Evolutionary conservation across 1,140 invertebrate genomes (phyloP).

Genomic region (Saccostrea echinata): DNA sequence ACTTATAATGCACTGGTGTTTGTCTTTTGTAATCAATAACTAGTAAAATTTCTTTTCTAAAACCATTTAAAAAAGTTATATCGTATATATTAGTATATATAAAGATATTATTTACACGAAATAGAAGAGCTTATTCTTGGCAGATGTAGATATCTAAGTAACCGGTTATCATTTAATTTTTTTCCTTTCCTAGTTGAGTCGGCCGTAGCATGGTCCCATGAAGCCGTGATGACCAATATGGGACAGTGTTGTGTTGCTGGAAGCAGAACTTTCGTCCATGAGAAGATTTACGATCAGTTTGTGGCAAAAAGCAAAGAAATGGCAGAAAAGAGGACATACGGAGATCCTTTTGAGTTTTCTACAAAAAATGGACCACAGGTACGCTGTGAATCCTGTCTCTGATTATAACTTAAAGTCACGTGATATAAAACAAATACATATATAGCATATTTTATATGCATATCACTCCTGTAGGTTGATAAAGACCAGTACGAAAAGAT

Average conservation of each 20-base stretch:
- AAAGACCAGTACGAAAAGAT: slow-evolving; percentile 92
- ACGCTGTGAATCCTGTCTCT: neutral
- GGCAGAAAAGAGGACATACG: slow-evolving; percentile 87
- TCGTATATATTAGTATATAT: no score
- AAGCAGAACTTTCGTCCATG: slow-evolving; percentile 77
- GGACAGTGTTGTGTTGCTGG: slow-evolving; percentile 78
- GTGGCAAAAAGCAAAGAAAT: slow-evolving; percentile 81
- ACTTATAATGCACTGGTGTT: no score
- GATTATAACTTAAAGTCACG: neutral
- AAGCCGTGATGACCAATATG: slow-evolving; percentile 90
- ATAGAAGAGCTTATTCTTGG: no score
- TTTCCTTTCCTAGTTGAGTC: slow-evolving; percentile 84
- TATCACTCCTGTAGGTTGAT: slow-evolving; percentile 83
- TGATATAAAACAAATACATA: neutral
- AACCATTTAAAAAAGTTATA: no score
- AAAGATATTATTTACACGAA: no score
- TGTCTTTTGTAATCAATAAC: no score
- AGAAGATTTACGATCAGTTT: slow-evolving; percentile 78
- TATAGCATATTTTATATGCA: neutral
- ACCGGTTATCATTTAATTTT: no score
- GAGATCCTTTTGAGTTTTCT: slow-evolving; percentile 87
- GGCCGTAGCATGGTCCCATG: slow-evolving; percentile 88
- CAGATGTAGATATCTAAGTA: no score
- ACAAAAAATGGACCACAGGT: slow-evolving; percentile 92
- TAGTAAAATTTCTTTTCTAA: no score